Percentiles rank a stretch among this genome's conserved stretches.
Evolutionary conservation across 2,888 invertebrate species (phyloP).

Genomic region (Lydus trimaculatus): DNA sequence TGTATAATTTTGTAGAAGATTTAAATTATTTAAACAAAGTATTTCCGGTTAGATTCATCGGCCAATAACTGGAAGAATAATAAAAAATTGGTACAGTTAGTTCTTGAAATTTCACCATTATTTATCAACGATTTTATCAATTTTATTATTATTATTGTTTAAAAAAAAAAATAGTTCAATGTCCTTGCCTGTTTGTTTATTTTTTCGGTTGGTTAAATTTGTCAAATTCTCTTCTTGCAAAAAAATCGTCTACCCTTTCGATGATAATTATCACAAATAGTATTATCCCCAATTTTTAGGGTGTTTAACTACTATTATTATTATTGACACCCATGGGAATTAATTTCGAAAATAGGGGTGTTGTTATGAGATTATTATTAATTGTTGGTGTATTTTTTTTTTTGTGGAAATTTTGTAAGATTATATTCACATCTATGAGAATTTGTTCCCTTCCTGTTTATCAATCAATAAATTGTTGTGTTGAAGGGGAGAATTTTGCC

Average conservation of each 20-base stretch:
- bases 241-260: background rate
- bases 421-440: background rate
- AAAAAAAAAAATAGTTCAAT: background rate
- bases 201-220: conserved; percentile 1
- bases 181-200: background rate
- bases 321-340: background rate
- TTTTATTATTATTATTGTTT: background rate
- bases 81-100: background rate
- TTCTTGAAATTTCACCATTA: background rate
- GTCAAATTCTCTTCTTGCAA: background rate
- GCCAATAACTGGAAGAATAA: background rate
- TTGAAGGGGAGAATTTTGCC: background rate
- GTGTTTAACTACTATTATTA: background rate
- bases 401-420: background rate
- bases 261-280: background rate
- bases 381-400: background rate
- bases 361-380: background rate
- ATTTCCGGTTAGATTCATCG: background rate
- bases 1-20: background rate
- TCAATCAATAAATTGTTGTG: background rate
- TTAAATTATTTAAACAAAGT: background rate
- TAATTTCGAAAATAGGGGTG: background rate
- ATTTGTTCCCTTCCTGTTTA: background rate
- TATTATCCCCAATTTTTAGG: background rate
- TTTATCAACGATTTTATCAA: background rate